Conservation (phyloP, 2,113 vertebrate species). For the Mobula birostris region DNA sequence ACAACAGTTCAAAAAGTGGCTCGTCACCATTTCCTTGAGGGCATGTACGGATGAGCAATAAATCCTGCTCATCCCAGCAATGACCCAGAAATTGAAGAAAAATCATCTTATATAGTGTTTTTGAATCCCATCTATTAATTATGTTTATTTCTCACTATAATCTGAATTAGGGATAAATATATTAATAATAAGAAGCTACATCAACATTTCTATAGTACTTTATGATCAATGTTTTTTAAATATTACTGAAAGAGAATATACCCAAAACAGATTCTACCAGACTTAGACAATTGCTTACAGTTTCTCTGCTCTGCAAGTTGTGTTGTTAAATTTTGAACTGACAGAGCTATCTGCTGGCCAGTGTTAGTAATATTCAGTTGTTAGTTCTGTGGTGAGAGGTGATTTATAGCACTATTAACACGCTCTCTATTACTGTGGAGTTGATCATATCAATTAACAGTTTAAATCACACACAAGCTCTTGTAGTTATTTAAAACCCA, state of each 20-base stretch:
- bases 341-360: slow-evolving; percentile 27
- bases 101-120: no score
- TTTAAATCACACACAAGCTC: background rate
- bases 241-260: background rate
- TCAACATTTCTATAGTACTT: background rate
- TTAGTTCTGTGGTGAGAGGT: background rate
- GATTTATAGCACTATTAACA: slow-evolving; percentile 7
- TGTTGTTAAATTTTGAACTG: background rate
- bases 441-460: slow-evolving; percentile 16
- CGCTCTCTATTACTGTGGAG: background rate
- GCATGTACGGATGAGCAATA: no score
- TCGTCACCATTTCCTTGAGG: no score
- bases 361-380: background rate
- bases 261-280: background rate
- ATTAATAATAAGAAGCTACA: background rate
- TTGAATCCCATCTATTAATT: background rate
- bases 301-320: background rate
- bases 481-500: background rate
- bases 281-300: background rate
- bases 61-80: no score
- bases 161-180: background rate
- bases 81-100: no score
- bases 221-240: background rate
- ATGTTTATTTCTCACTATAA: background rate
- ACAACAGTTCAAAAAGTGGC: no score